Evolutionary conservation across 2,113 vertebrate genomes (phyloP), one percentile per base, ranked within the genome.

Genomic region (Uria lomvia): DNA sequence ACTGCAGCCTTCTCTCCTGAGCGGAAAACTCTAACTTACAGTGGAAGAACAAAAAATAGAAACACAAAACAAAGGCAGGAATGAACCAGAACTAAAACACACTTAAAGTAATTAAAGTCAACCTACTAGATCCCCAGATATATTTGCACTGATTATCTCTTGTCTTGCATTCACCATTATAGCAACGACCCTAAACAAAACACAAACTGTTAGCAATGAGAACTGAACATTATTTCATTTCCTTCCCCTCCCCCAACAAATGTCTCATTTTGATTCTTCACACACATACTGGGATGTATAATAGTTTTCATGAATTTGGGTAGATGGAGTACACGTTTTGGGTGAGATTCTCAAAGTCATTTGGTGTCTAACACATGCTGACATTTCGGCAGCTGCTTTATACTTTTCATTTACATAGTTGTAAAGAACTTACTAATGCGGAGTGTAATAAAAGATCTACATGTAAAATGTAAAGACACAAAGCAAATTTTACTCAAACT

Each of bases 61-160:
- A 94, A 52, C 29, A 60, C 20, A 82, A 85, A 87, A 78, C 20
- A 79, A 87, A 86, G 32, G 8, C 59, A 76, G 34, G 27, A 91
- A 72, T 7, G 6, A 84, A 71, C 8, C 6, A 43, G 52, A 83
- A 96, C 88, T 30, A 92, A 87, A 92, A 86, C 15, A 94, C 16
- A 72, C 72, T 92, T 77, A 92, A 86, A 24, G 65, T 50, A 80
- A 32, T 76, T 86, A 71, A 72, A 11, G 24, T 30, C 40, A 60
- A 98, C 99, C 97, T 98, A 99, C 99, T 99, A 97, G 98, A 96
- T 73, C 99, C 99, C 99, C 99, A 99, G 97, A 99, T 98, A 97
- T 99, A 99, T 98, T 99, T 99, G 97, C 99, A 99, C 88, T 99
- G 99, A 98, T 98, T 99, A 91, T 99, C 99, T 97, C 99, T 98